Evolutionary conservation across 2,888 invertebrate species (phyloP), one percentile per base, ranked within the genome.

Genomic region (Cetonia aurata): DNA sequence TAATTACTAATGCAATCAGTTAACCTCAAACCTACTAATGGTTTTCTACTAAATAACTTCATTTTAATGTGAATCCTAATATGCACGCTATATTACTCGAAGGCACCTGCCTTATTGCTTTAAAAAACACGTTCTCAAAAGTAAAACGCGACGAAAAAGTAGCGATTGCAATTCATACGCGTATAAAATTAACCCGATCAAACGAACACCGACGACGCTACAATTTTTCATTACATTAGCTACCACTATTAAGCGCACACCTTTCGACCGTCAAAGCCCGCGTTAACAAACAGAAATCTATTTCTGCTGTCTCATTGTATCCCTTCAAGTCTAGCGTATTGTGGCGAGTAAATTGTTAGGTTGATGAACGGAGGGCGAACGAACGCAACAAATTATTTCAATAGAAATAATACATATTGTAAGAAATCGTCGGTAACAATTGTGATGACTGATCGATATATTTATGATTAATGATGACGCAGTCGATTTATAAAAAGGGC

Each of bases 391-490:
- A 44, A 44, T 44, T 44, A 44, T 44, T 44, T 44, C 12, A 44
- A 44, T 44, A 44, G 12, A 44, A 44, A 44, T 44, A 44, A 44
- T 44, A 44, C 13, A 44, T 44, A 44, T 44, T 44, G 13, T 44
- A 44, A 44, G 3, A 6, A 44, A 44, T 44, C 44, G 13, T 13
- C 6, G 12, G 44, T 44, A 13, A 44, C 1, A 44, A 44, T 6
- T 44, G 13, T 13, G 44, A 44, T 44, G 44, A 44, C 13, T 44
- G 44, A 44, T 44, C 44, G 44, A 44, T 44, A 44, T 44, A 44
- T 44, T 6, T 44, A 44, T 44, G 44, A 44, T 44, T 44, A 44
- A 44, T 44, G 44, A 44, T 25, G 25, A 4, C 4, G 1, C 4
- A 25, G 25, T 25, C 25, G 25, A 25, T n/a, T n/a, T n/a, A n/a